Conservation (phyloP, 2,797 vertebrate genomes). For the Thunnus albacares region DNA sequence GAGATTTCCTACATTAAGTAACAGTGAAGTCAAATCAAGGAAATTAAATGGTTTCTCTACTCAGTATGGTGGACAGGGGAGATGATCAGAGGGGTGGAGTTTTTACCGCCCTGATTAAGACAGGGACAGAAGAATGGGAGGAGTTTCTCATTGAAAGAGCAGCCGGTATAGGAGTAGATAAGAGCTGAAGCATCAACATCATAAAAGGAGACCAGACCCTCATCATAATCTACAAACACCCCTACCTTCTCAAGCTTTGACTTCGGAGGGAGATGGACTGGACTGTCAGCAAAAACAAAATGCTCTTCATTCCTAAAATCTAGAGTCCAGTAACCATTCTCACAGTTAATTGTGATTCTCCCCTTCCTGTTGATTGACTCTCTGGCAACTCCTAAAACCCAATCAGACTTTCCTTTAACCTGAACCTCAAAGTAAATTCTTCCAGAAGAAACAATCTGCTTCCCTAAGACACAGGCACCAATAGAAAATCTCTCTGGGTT, state of each 20-base stretch:
- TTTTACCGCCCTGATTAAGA: not conserved
- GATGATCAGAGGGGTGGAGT: slow-evolving; percentile 13
- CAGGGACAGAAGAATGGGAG: not conserved
- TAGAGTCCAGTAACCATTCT: not conserved
- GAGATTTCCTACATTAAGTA: not conserved
- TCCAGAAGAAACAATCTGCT: not conserved
- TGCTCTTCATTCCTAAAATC: too few species aligned
- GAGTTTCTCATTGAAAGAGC: not conserved
- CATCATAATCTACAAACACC: slow-evolving; percentile 15
- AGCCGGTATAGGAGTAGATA: not conserved
- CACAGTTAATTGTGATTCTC: fast-evolving
- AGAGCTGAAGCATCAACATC: not conserved
- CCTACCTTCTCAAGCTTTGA: not conserved
- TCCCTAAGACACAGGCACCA: not conserved
- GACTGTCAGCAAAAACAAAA: not conserved
- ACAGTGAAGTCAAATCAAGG: too few species aligned
- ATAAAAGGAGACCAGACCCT: slow-evolving; percentile 11
- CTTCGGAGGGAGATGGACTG: fast-evolving
- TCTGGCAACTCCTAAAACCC: not conserved
- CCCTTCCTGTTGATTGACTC: not conserved
- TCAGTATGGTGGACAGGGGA: not conserved
- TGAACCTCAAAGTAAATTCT: slow-evolving; percentile 6
- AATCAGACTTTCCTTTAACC: not conserved
- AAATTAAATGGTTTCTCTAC: not conserved
- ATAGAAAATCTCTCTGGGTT: not conserved